Conservation (phyloP, 1,140 invertebrate genomes). For the Drosophila nigromelanica region DNA sequence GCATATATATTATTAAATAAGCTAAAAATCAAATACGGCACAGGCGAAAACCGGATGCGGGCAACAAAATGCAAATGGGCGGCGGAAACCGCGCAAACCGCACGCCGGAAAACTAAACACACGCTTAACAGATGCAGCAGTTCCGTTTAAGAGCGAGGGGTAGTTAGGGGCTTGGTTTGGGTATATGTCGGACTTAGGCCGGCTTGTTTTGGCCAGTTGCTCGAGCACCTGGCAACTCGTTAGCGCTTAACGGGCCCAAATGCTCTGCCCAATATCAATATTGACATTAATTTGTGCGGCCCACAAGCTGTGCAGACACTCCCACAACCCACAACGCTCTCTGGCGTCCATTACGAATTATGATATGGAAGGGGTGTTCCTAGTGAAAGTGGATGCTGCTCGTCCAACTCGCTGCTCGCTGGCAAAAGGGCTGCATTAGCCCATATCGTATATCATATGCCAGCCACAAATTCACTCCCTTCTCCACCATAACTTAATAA, state of each 20-base stretch:
- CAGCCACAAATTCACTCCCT: conserved; percentile 3
- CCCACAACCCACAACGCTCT: background rate
- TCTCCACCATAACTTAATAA: no score
- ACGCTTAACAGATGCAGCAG: conserved; percentile 4
- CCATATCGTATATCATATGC: conserved; percentile 71
- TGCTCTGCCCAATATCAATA: conserved; percentile 67
- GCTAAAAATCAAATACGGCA: conserved; percentile 21
- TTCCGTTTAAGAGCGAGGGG: background rate
- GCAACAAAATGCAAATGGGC: conserved; percentile 40
- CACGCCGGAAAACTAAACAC: conserved; percentile 64
- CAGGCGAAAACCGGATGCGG: conserved; percentile 6
- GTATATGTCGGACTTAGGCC: background rate
- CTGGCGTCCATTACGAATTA: background rate
- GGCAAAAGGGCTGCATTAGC: conserved; percentile 38
- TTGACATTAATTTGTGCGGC: conserved; percentile 68
- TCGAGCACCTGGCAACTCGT: conserved; percentile 58
- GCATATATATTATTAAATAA: conserved; percentile 21
- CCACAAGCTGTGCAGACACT: conserved; percentile 18
- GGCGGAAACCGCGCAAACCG: conserved; percentile 54
- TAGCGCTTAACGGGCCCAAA: conserved; percentile 59
- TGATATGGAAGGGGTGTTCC: background rate
- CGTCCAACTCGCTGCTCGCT: conserved; percentile 5
- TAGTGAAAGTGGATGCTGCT: conserved; percentile 38
- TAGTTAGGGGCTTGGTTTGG: background rate
- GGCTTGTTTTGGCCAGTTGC: conserved; percentile 10